Evolutionary conservation across 2,797 vertebrate species (phyloP), one percentile per base, ranked within the genome.

Genomic region (Sparidentex hasta): DNA sequence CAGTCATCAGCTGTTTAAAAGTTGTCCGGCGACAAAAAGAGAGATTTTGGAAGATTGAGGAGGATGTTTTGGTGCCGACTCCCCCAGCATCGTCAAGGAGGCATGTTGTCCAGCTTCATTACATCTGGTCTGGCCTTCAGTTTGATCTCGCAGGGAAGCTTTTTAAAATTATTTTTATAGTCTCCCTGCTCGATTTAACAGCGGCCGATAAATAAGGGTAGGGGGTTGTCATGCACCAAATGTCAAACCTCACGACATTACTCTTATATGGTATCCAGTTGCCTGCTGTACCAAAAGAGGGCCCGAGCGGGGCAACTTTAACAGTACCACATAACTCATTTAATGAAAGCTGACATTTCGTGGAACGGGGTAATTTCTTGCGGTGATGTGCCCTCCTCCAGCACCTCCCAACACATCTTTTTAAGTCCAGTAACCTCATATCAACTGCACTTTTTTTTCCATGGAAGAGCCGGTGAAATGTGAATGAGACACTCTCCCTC

Each of bases 381-480:
- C 29, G 86, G 90, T 84, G 67, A 66, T 62, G 46, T 81, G 56
- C 70, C 73, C 38, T 38, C 80, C 73, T 78, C 33, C 33, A 0
- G 2, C 33, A 71, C 43, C 79, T 65, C 29, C 23, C 51, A 77
- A 59, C 51, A 71, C 66, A 73, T 81, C 77, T 89, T 70, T 78
- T 70, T 78, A 74, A 74, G 70, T 84, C 68, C 71, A 76, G 59
- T 56, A 83, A 81, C 83, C 69, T 79, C 73, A 51, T 74, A 88
- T 91, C 87, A 86, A 78, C 78, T 72, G 50, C 69, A 76, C 75
- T 87, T 85, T 90, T 87, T 85, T 90, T 38, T 87, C 11, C 82
- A 71, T 52, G 11, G 16, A 85, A 27, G 66, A 81, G n/a, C 51
- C 62, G 25, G 47, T 67, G 62, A 83, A 81, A 74, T 65, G 71